phyloP scores from a whole-genome alignment of 1,140 invertebrate genomes.

The Drosophila triauraria region DNA sequence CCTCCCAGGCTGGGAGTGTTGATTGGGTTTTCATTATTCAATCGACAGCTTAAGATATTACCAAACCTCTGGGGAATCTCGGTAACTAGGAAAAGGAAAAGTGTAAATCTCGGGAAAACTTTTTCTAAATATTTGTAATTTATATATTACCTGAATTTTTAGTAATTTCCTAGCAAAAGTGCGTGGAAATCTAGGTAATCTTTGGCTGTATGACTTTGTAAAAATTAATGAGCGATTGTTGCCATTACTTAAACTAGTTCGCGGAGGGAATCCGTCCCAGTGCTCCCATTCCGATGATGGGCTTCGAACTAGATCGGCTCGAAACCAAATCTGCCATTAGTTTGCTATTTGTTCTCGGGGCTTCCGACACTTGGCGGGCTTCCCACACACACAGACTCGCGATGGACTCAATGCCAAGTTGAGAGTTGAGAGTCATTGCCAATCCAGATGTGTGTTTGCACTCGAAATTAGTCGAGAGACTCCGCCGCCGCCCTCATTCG shows the following conservation, averaged over 20 bases:
- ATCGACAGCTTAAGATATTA: conserved; percentile 4
- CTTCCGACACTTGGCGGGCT: conserved; percentile 31
- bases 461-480: conserved; percentile 56
- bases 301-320: conserved; percentile 19
- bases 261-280: conserved; percentile 21
- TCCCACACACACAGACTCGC: conserved; percentile 19
- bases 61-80: background rate
- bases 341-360: conserved; percentile 24
- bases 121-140: background rate
- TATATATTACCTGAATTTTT: no score
- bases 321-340: conserved; percentile 43
- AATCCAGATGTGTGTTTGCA: conserved; percentile 67
- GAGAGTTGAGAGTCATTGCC: conserved; percentile 37
- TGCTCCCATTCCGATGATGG: conserved; percentile 25
- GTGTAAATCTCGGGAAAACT: background rate
- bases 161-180: no score
- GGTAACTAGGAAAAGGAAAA: no score
- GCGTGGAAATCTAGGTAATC: background rate
- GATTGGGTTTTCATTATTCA: conserved; percentile 34
- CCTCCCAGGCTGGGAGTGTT: background rate
- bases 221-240: conserved; percentile 1
- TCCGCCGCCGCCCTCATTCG: conserved; percentile 50
- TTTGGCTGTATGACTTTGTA: background rate
- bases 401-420: conserved; percentile 17
- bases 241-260: conserved; percentile 16